phyloP scores from a whole-genome alignment of 2,113 vertebrate genomes.

The Pterocles burchelli region DNA sequence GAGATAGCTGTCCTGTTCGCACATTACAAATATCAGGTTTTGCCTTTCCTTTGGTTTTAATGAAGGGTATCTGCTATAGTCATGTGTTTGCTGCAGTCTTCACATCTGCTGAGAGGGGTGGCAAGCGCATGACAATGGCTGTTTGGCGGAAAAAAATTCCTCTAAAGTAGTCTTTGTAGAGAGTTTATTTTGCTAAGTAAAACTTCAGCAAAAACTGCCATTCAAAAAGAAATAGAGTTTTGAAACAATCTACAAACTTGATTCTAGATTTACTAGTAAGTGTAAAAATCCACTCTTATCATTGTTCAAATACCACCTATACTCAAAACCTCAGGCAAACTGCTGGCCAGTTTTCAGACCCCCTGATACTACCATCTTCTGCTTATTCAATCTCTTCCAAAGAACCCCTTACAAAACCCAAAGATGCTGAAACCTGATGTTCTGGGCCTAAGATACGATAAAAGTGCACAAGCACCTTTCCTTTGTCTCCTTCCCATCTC shows the following conservation, averaged over 20 bases:
- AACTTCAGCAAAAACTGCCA: not conserved
- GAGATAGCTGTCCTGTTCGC: not conserved
- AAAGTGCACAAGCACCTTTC: not conserved
- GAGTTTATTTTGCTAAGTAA: not conserved
- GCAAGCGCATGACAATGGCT: not conserved
- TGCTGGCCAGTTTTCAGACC: not conserved
- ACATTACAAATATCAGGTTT: not conserved
- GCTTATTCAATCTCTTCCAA: not conserved
- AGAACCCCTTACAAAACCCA: not conserved
- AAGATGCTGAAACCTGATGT: not conserved
- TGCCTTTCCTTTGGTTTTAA: not conserved
- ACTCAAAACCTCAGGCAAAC: not conserved
- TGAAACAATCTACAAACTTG: not conserved
- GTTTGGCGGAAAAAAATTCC: not conserved
- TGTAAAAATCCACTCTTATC: not conserved
- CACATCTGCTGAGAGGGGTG: not conserved
- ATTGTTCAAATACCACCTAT: not conserved
- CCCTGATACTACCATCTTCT: not conserved
- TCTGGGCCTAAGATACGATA: not conserved
- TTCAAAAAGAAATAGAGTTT: not conserved
- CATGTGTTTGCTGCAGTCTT: not conserved
- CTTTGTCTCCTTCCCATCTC: not conserved
- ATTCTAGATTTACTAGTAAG: not conserved
- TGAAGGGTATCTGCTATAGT: not conserved
- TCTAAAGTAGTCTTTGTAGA: not conserved